Evolutionary conservation across 2,888 invertebrate genomes (phyloP), one percentile per base, ranked within the genome.

Genomic region (Minunthozetes semirufus): DNA sequence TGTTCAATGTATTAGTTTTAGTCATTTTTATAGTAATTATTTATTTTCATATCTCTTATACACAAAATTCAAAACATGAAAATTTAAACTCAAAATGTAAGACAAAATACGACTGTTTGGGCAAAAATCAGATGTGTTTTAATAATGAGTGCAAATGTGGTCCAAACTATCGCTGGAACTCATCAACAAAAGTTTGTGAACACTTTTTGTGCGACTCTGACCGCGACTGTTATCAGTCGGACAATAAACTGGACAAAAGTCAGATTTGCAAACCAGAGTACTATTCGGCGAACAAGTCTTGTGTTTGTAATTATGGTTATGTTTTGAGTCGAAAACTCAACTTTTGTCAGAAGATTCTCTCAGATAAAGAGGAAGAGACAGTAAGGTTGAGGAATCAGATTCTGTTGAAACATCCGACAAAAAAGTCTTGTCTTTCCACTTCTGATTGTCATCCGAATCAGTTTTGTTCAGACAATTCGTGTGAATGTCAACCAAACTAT

Each of bases 71-170:
- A 13, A 42, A 42, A 9, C 42, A 42, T 8, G 33, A 33, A 11
- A 42, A 42, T 42, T 42, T 42, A 13, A 42, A 42, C 11, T 9
- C 42, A 42, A 42, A 42, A 42, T 42, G 42, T 42, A 42, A 42
- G 42, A 42, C 42, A 9, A 42, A 9, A 9, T 42, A 42, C 42
- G 42, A 42, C 42, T 42, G 42, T 42, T 42, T 42, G 42, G 42
- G 42, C 11, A 4, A 42, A 53, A n/a, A 53, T n/a, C 53, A 53
- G 22, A 53, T 53, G 53, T 53, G 53, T 53, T 53, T 53, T 53
- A 53, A 53, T 53, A 53, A 53, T 53, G 19, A 53, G 22, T 53
- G 53, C 22, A n/a, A 53, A 53, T 53, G 53, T 53, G 53, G 53
- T 19, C 53, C 53, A 19, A 53, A 53, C 22, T n/a, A 53, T 53